Base-by-base conservation (phyloP, 2,113 vertebrate genomes). In the Empidonax traillii region DNA sequence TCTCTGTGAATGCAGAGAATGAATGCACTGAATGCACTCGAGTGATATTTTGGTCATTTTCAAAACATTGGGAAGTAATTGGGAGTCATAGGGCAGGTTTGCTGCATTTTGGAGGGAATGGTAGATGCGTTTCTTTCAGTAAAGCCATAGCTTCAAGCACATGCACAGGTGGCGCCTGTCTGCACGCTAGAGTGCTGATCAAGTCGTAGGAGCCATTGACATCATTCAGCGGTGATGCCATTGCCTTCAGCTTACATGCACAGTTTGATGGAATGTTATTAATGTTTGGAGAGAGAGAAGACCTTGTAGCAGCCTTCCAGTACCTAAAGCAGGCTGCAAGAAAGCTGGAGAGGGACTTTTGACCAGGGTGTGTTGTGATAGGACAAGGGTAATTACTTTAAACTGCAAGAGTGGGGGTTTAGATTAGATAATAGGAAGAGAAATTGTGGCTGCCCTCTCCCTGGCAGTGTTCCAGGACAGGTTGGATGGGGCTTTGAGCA, bases 141-240 rank as follows among this genome's bases (percentile, higher is more conserved):
- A 59, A 87, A 67, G 30, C 43, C 11, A 1, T 68, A 67, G 27
- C 58, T 93, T 79, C 52, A 79, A 56, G 44, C 30, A 23, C 9
- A 3, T 44, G 9, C 4, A 12, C 13, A 10, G 13, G 63, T 82
- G 47, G 63, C 12, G 33, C 49, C 37, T 58, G 37, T 37, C 58
- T 66, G 33, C 2, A 10, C n/a, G n/a, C 61, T 23, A 52, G 33
- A 72, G 33, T 21, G 19, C 5, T 0, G 0, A 2, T 66, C 5
- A 27, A 41, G 31, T 66, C 22, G 20, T 53, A 27, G 44, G 49
- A 93, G 31, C 59, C 13, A 16, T 73, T 66, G 39, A 24, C 5
- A 12, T 25, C 3, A 2, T 67, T 71, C 24, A 68, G 17, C 35
- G 52, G 39, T 35, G 46, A 43, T 72, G 51, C 37, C 3, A 5